phyloP scores from a whole-genome alignment of 2,888 invertebrate species.

The Argyresthia albistria region DNA sequence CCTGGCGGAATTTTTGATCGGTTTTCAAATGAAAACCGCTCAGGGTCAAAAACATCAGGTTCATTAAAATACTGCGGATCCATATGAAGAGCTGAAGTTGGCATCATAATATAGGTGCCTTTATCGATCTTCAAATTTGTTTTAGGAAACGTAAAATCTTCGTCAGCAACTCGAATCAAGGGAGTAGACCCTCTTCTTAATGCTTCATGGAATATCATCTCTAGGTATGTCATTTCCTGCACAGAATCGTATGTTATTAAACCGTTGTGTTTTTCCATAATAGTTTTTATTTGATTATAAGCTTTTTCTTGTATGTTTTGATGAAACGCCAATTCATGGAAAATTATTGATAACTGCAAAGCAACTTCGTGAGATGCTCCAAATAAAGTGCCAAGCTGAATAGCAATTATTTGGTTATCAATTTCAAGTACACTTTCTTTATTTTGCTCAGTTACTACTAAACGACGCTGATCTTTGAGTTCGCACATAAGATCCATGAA shows the following conservation, averaged over 20 bases:
- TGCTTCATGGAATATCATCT: slow-evolving; percentile 39
- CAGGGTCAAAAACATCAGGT: slow-evolving; percentile 17
- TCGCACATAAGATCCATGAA: slow-evolving; percentile 15
- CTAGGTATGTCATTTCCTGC: slow-evolving; percentile 42
- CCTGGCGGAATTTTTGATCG: slow-evolving; percentile 14
- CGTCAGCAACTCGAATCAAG: slow-evolving; percentile 22
- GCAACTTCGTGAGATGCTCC: slow-evolving; percentile 60
- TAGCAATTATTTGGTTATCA: slow-evolving; percentile 21
- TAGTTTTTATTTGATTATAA: slow-evolving; percentile 35
- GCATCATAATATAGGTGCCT: slow-evolving; percentile 17
- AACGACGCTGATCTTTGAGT: slow-evolving; percentile 5
- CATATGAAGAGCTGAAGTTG: slow-evolving; percentile 19
- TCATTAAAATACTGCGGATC: slow-evolving; percentile 15
- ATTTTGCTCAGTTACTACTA: background rate
- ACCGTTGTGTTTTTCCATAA: slow-evolving; percentile 22
- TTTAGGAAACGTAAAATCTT: slow-evolving; percentile 26
- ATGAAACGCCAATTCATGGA: slow-evolving; percentile 41
- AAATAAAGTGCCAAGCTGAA: slow-evolving; percentile 40
- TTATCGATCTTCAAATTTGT: slow-evolving; percentile 22
- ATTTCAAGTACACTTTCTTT: background rate
- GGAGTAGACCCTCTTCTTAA: slow-evolving; percentile 31
- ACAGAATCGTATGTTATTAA: slow-evolving; percentile 39
- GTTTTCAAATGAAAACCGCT: slow-evolving; percentile 17
- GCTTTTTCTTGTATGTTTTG: slow-evolving; percentile 32
- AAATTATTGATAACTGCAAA: slow-evolving; percentile 44